phyloP scores from a whole-genome alignment of 2,113 vertebrate genomes.

The Passer domesticus region DNA sequence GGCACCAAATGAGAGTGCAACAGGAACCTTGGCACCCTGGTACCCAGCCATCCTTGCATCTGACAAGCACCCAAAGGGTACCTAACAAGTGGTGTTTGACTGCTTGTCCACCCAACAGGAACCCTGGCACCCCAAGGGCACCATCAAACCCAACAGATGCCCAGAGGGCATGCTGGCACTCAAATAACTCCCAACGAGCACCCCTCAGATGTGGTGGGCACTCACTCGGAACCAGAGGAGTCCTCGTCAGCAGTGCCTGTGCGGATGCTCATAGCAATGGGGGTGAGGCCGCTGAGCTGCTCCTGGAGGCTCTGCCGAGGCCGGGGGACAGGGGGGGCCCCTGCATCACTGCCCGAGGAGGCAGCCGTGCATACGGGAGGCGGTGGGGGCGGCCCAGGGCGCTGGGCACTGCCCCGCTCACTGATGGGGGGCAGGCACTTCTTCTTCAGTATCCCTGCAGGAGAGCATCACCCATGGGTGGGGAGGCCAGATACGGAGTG shows the following conservation, averaged over 20 bases:
- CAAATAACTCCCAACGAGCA: neutral
- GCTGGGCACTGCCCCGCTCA: slow-evolving; percentile 81
- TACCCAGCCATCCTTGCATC: neutral
- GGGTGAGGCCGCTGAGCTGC: slow-evolving; percentile 81
- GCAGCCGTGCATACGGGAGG: neutral
- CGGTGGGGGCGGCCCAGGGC: slow-evolving; percentile 64
- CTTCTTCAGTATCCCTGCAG: slow-evolving; percentile 13
- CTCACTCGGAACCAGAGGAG: slow-evolving; percentile 95
- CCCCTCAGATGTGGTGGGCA: neutral
- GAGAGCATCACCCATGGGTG: neutral
- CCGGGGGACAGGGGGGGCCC: neutral
- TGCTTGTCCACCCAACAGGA: neutral
- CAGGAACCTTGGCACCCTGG: neutral
- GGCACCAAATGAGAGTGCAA: neutral
- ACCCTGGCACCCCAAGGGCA: neutral
- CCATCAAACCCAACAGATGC: neutral
- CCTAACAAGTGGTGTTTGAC: neutral
- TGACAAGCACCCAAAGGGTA: neutral
- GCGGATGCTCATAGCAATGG: slow-evolving; percentile 85
- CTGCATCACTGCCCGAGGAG: slow-evolving; percentile 77
- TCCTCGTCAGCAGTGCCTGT: slow-evolving; percentile 87
- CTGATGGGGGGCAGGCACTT: slow-evolving; percentile 81
- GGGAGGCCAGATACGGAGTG: neutral
- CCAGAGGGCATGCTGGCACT: neutral
- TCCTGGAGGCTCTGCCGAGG: slow-evolving; percentile 75